Base-by-base conservation (phyloP, 2,797 vertebrate species). In the Xenops minutus region DNA sequence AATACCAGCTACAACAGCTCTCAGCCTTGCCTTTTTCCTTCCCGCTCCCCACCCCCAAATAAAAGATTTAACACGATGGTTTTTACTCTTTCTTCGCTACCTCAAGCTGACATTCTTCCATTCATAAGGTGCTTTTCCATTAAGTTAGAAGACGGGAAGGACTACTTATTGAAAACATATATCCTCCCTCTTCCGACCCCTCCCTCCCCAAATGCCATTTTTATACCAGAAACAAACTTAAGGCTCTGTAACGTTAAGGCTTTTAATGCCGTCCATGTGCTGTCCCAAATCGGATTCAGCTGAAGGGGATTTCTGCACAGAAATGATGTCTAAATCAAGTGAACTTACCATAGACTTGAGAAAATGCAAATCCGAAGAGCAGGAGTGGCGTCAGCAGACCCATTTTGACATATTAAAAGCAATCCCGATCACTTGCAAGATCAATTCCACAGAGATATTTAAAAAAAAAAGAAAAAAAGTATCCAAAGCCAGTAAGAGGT, bases 351-450 rank as follows among this genome's bases (percentile, higher is more conserved):
- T 98, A 98, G 97, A 98, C 98, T 98, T 98, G 98, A 91, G 98
- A 98, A 97, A 97, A 98, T 86, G 99, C 98, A 98, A 99, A 98
- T 99, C 99, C 99, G 98, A 98, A 98, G 96, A 99, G 97, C 97
- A 99, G 98, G 97, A 99, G 97, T 96, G 98, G 98, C 97, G 97
- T 98, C 98, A 99, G 98, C 94, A 98, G 98, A 99, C 98, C 98
- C 99, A 99, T 99, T 97, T 98, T 99, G 96, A 98, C 99, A 99
- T 99, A 99, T 98, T 99, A 98, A 97, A 97, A 98, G 98, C 98
- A 98, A 98, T 99, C 98, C 99, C 98, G 97, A 91, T 43, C 85
- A 95, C 69, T 96, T 96, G 96, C 85, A 93, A 97, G 97, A 98
- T 96, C 98, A 98, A 98, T 98, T 98, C 98, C 98, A 98, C 94